Conservation (phyloP, 2,888 invertebrate genomes). For the Anaspis maculata region DNA sequence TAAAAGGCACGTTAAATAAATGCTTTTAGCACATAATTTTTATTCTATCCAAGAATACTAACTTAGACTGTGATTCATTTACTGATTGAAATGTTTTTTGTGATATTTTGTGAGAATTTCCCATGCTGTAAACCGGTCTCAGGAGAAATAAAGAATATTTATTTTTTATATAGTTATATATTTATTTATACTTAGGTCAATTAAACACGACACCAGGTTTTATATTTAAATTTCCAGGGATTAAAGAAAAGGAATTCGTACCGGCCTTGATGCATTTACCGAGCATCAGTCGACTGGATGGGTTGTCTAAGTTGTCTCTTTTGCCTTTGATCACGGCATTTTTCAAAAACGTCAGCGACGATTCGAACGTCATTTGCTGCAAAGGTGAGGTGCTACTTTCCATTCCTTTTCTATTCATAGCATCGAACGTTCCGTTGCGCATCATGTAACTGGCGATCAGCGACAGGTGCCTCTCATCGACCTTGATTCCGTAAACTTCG, state of each 20-base stretch:
- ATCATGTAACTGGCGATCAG: slow-evolving; percentile 98
- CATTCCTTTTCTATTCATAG: slow-evolving; percentile 88
- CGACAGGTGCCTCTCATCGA: slow-evolving; percentile 87
- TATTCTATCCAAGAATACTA: no score
- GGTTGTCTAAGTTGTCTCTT: slow-evolving; percentile 67
- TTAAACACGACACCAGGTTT: no score
- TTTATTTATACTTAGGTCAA: no score
- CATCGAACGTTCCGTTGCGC: slow-evolving; percentile 78
- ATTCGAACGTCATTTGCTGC: slow-evolving; percentile 98
- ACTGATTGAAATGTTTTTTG: no score
- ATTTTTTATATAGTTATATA: no score
- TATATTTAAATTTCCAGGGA: slow-evolving; percentile 25
- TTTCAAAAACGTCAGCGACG: slow-evolving; percentile 77
- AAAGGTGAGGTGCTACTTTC: slow-evolving; percentile 84
- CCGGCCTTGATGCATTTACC: slow-evolving; percentile 78
- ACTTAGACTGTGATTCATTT: no score
- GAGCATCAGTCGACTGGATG: slow-evolving; percentile 79
- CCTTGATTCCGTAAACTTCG: slow-evolving; percentile 92
- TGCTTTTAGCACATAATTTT: no score
- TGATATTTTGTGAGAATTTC: no score
- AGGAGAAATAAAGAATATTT: no score
- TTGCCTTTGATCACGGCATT: slow-evolving; percentile 65
- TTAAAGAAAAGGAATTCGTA: slow-evolving; percentile 63
- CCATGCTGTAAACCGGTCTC: no score
- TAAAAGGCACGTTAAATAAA: no score